Evolutionary conservation across 2,888 invertebrate species (phyloP).

Genomic region (Magallana nippona): DNA sequence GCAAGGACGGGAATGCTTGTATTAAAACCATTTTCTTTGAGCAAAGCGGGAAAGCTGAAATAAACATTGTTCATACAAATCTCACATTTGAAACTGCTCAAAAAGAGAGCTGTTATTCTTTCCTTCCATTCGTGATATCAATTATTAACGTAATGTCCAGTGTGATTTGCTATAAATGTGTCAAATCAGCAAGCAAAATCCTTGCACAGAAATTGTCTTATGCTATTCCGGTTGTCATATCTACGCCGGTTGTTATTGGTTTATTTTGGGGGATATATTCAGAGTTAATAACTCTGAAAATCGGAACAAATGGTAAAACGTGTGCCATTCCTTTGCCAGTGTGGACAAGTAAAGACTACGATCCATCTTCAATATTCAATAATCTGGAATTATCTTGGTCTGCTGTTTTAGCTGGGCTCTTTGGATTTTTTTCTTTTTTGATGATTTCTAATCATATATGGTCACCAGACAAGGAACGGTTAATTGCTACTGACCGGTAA

Average conservation of each 20-base stretch:
- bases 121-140: slow-evolving; percentile 64
- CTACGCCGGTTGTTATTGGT: slow-evolving; percentile 62
- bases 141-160: slow-evolving; percentile 59
- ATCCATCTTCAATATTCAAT: slow-evolving; percentile 35
- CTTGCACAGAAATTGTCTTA: slow-evolving; percentile 65
- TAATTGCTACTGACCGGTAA: slow-evolving; percentile 69
- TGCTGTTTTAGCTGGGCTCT: slow-evolving; percentile 56
- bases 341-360: slow-evolving; percentile 91
- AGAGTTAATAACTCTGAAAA: slow-evolving; percentile 82
- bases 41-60: slow-evolving; percentile 34
- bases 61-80: slow-evolving; percentile 46
- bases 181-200: slow-evolving; percentile 68
- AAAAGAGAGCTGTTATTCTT: slow-evolving; percentile 47
- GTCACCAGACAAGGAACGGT: slow-evolving; percentile 63
- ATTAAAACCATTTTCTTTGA: slow-evolving; percentile 57
- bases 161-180: slow-evolving; percentile 63
- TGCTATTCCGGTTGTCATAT: slow-evolving; percentile 63
- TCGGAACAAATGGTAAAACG: slow-evolving; percentile 29
- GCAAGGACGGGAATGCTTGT: slow-evolving; percentile 56
- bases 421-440: slow-evolving; percentile 62
- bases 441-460: slow-evolving; percentile 69
- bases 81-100: slow-evolving; percentile 45
- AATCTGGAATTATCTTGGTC: slow-evolving; percentile 56
- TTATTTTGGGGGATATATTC: slow-evolving; percentile 63
- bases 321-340: slow-evolving; percentile 86